Evolutionary conservation across 2,113 vertebrate genomes (phyloP).

Genomic region (Podarcis raffonei): DNA sequence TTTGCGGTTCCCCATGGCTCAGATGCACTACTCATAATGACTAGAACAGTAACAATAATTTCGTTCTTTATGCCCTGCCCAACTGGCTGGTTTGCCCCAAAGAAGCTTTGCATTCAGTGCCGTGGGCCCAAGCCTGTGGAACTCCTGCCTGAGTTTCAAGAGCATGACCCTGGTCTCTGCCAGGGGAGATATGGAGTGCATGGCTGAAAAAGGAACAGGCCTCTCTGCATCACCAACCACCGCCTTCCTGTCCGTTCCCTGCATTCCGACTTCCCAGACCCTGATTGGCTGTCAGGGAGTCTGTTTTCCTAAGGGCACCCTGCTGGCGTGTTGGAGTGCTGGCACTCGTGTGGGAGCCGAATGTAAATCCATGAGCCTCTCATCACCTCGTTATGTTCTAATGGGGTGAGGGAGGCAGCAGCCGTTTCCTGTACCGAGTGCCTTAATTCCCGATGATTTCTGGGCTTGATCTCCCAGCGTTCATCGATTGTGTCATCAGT

Average conservation of each 20-base stretch:
- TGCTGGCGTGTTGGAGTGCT: slow-evolving; percentile 6
- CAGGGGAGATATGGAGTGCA: fast-evolving
- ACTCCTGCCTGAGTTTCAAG: no score
- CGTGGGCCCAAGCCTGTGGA: no score
- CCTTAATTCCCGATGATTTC: slow-evolving; percentile 63
- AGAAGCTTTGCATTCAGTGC: no score
- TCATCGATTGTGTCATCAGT: slow-evolving; percentile 4
- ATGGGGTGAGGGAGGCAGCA: slow-evolving; percentile 29
- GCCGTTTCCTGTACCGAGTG: slow-evolving; percentile 23
- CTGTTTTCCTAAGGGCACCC: slow-evolving; percentile 36
- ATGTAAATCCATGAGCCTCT: slow-evolving; percentile 52
- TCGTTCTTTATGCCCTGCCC: no score
- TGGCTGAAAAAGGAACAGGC: fast-evolving
- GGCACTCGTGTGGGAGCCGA: not conserved
- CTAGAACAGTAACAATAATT: no score
- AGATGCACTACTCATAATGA: no score
- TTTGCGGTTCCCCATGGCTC: no score
- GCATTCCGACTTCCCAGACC: fast-evolving
- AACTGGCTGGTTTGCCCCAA: no score
- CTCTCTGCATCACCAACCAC: not conserved
- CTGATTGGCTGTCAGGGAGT: slow-evolving; percentile 21
- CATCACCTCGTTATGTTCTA: slow-evolving; percentile 56
- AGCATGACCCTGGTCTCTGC: not conserved
- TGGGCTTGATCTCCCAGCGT: slow-evolving; percentile 37
- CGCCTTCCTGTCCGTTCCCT: not conserved